phyloP scores from a whole-genome alignment of 2,797 vertebrate genomes.

The Prunella strophiata region DNA sequence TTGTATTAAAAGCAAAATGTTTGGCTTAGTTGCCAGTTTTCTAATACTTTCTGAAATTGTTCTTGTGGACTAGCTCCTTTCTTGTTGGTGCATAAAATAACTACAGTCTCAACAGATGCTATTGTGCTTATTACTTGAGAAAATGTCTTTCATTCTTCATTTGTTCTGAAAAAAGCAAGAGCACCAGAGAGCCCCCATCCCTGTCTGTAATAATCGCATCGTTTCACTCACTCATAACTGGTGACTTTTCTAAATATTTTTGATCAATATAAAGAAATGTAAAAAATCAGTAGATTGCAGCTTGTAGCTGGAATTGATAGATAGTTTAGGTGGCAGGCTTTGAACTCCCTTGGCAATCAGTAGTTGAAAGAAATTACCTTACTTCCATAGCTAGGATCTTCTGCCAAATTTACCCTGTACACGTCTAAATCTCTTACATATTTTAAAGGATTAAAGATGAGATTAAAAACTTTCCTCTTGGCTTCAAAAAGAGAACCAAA shows the following conservation, averaged over 20 bases:
- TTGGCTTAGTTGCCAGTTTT: neutral
- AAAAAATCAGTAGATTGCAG: constrained; percentile 73
- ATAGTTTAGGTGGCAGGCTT: constrained; percentile 71
- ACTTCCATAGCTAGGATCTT: constrained; percentile 64
- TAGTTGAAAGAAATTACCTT: constrained; percentile 78
- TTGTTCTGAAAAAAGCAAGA: constrained; percentile 24
- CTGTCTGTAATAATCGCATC: constrained; percentile 32
- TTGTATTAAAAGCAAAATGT: neutral
- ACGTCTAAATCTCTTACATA: constrained; percentile 78
- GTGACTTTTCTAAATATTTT: constrained; percentile 59
- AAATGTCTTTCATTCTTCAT: constrained; percentile 39
- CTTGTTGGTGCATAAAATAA: neutral
- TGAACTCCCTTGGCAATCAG: constrained; percentile 70
- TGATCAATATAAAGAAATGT: constrained; percentile 58
- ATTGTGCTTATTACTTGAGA: constrained; percentile 12
- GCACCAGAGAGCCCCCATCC: neutral
- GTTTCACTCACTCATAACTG: constrained; percentile 5
- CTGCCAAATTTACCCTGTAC: constrained; percentile 77
- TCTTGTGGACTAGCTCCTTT: neutral
- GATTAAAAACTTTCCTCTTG: constrained; percentile 78
- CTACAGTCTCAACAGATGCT: neutral
- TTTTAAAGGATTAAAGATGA: constrained; percentile 82
- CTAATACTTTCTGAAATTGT: neutral
- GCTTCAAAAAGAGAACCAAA: constrained; percentile 75
- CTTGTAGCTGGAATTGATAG: constrained; percentile 73